Evolutionary conservation across 2,888 invertebrate genomes (phyloP).

Genomic region (Lepidocyrtoides sp.): DNA sequence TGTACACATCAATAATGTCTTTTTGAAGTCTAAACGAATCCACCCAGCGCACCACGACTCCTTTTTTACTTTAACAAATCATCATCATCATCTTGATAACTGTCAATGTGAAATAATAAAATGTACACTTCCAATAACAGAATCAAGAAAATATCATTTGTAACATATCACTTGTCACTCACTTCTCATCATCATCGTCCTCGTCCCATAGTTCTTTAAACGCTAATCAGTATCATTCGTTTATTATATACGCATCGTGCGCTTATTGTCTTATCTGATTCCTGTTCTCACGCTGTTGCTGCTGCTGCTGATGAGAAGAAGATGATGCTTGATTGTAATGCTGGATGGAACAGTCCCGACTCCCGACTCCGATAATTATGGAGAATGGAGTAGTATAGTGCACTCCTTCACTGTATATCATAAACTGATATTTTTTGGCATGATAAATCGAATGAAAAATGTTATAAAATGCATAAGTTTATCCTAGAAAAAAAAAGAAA

Average conservation of each 20-base stretch:
- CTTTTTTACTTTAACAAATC: constrained; percentile 38
- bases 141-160: constrained; percentile 36
- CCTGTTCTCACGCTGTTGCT: constrained; percentile 37
- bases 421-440: too few relatives aligned
- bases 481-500: too few relatives aligned
- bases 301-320: background rate
- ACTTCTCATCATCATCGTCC: background rate
- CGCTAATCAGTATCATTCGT: constrained; percentile 20
- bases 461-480: background rate
- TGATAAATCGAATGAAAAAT: background rate
- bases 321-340: background rate
- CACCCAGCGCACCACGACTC: background rate
- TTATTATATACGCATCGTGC: background rate
- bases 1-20: constrained; percentile 50
- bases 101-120: constrained; percentile 46
- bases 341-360: background rate
- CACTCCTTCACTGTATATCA: too few relatives aligned
- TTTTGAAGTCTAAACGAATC: constrained; percentile 10
- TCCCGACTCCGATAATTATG: background rate
- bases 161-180: constrained; percentile 12
- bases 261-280: background rate
- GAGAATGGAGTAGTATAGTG: background rate
- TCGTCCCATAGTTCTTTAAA: background rate
- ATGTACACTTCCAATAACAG: constrained; percentile 29
- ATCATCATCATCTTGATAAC: constrained; percentile 17